Base-by-base conservation (phyloP, 2,888 invertebrate species). In the Troglohyphantes excavatus region DNA sequence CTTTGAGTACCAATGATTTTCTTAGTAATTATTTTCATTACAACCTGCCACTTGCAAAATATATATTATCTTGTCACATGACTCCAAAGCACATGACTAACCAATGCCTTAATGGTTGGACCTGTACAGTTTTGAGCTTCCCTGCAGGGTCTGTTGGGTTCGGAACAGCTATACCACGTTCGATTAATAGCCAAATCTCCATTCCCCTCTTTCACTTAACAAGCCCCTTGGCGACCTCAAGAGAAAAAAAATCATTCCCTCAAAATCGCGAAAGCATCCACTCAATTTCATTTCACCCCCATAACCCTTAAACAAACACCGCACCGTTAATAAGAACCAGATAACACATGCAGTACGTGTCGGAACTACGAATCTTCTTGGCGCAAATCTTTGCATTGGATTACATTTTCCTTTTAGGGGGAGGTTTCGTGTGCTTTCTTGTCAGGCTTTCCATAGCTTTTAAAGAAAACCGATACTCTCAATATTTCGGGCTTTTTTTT, bases 391-490 rank as follows among this genome's bases (percentile, higher is more conserved):
- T 59, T 59, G 73, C 53, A 73, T 23, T 11, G 26, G 29, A 61
- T 75, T 75, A 59, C 75, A 11, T 61, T 27, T 33, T 33, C 29
- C 75, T 75, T 75, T 61, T 75, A 61, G 19, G 2, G 75, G 19
- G 33, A 61, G 75, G n/a, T 3, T 26, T 17, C 23, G 17, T 13
- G 5, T 13, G 23, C 39, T 65, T 39, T 65, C 53, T n/a, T 61
- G 61, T n/a, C 6, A 9, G 43, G n/a, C n/a, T 11, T 23, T 23
- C 65, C 39, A 61, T 19, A 23, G 87, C 87, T 81, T 81, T 88
- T 88, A 88, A 88, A 81, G 87, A 73, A 88, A 88, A 88, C 87
- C 87, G 81, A 88, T 88, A 88, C 67, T 33, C 17, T 29, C 26
- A 73, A n/a, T 5, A 27, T 23, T 6, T 11, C 7, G 39, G 39